Percentiles rank a stretch among this genome's conserved stretches.
Conservation (phyloP, 1,140 invertebrate genomes). For the Nasonia longicornis region DNA sequence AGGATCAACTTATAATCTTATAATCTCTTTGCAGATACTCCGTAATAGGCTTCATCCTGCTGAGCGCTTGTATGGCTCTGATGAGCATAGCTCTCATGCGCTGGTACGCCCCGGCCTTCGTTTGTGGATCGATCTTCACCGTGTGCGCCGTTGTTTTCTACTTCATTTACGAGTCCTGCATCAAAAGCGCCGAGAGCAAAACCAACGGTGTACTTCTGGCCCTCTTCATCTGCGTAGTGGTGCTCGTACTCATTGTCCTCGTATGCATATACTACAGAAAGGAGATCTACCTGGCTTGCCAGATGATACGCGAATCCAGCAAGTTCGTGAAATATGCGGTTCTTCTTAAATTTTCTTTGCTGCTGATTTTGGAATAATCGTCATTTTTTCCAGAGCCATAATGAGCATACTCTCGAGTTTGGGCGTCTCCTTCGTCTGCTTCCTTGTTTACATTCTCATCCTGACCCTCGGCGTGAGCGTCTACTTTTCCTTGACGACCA, state of each 20-base stretch:
- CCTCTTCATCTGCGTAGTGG: not conserved
- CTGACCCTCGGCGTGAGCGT: not conserved
- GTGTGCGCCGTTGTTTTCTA: not conserved
- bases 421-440: not conserved
- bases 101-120: not conserved
- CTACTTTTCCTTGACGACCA: not conserved
- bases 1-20: not conserved
- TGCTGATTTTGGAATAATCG: too few species aligned
- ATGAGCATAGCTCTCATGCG: not conserved
- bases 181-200: not conserved
- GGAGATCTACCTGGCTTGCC: not conserved
- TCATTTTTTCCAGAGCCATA: not conserved
- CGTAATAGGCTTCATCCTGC: not conserved
- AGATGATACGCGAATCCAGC: not conserved
- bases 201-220: not conserved
- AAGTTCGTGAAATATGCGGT: not conserved
- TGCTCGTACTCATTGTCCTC: not conserved
- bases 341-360: not conserved
- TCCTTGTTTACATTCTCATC: not conserved
- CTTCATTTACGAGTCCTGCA: not conserved
- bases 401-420: not conserved
- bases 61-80: not conserved
- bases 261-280: not conserved
- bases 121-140: not conserved
- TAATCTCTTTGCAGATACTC: constrained; percentile 1